Evolutionary conservation across 1,140 invertebrate species (phyloP), one percentile per base, ranked within the genome.

Genomic region (Euglossa dilemma): DNA sequence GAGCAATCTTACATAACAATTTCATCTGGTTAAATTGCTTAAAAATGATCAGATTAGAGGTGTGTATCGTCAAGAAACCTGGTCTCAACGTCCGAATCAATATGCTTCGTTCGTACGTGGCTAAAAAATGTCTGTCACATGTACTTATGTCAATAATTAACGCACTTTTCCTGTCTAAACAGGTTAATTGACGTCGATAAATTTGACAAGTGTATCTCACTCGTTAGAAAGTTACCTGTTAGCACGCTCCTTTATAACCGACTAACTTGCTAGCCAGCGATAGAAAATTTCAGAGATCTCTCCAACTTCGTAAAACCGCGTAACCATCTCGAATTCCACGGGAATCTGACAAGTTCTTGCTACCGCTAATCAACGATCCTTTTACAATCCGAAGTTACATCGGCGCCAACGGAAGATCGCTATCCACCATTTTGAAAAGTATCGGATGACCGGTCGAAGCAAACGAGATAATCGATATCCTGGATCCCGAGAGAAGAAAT

Each of bases 151-250:
- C 64, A 80, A 80, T 87, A 87, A 82, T 85, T 78, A 81, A n/a
- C 78, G 45, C 25, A 63, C 74, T 85, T 83, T 80, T 80, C 73
- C 59, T 66, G 70, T 59, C 57, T 54, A 45, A 56, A 50, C 61
- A 36, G 28, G 45, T 86, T 84, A 87, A 85, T 87, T 87, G 78
- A 67, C 80, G 61, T 84, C 81, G 74, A 85, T 85, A 83, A 89
- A 77, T 82, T 87, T 84, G 87, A 85, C 78, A 87, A 80, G 61
- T 80, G 66, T 61, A 61, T 73, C 66, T 52, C 50, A 78, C 47
- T 18, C 54, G 63, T 74, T 85, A 77, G 83, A 85, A 87, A 85
- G 78, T 84, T 71, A 75, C 54, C 43, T 20, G 54, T 57, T 59
- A 7, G 9, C 50, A 25, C 50, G n/a, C 16, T 66, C 8, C 12